These are phyloP conservation scores for Ptilonorhynchus violaceus DNA, from an alignment of 2,113 vertebrate genomes.

Conservation along the genomic window DNA sequence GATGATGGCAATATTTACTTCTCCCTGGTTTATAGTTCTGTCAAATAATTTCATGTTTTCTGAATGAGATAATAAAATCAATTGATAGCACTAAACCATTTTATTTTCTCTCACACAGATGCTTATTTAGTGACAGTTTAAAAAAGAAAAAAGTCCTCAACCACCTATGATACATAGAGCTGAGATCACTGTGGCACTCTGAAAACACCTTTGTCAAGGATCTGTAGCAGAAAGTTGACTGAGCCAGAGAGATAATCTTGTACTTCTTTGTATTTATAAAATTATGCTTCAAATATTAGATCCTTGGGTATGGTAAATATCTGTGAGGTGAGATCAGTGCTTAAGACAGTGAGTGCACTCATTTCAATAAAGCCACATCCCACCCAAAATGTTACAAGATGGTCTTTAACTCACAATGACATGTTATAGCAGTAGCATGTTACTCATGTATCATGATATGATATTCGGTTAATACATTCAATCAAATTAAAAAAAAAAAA, in stretches of 20 bases:
- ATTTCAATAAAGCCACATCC: neutral
- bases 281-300: neutral
- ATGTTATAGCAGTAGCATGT: neutral
- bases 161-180: neutral
- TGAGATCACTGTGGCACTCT: neutral
- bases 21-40: neutral
- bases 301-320: neutral
- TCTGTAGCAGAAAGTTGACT: neutral
- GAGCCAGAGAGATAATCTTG: neutral
- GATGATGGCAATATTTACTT: neutral
- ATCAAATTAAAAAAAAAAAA: neutral
- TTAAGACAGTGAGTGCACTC: neutral
- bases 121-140: neutral
- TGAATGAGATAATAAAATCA: neutral
- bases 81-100: neutral
- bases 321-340: neutral
- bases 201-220: neutral
- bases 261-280: neutral
- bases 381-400: neutral
- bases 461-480: neutral
- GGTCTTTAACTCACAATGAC: neutral
- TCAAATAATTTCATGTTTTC: constrained; percentile 5
- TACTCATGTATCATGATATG: neutral
- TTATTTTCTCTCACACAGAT: neutral
- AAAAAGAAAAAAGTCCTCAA: neutral